Evolutionary conservation across 2,797 vertebrate genomes (phyloP).

Genomic region (Odontamblyopus lacepedii): DNA sequence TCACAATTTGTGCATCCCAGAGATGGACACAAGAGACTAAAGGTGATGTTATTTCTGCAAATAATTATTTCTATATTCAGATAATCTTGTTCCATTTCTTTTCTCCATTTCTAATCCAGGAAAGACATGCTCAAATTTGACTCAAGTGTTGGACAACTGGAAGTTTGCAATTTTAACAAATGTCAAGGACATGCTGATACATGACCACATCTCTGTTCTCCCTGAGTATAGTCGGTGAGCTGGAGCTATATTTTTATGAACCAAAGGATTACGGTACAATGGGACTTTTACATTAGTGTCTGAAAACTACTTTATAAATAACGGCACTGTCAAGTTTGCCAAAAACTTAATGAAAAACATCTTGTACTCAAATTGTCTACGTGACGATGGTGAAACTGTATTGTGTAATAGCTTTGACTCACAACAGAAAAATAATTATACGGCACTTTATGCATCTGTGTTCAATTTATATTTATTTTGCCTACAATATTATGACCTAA

Average conservation of each 20-base stretch:
- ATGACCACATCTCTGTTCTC: slow-evolving; percentile 83
- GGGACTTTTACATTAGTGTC: too few relatives aligned
- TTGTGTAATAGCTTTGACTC: neutral
- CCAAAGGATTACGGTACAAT: neutral
- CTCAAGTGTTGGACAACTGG: slow-evolving; percentile 89
- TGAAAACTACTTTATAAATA: slow-evolving; percentile 37
- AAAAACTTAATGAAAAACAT: slow-evolving; percentile 30
- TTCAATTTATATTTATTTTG: slow-evolving; percentile 18
- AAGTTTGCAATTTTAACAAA: slow-evolving; percentile 86
- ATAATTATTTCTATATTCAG: neutral
- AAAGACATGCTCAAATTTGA: slow-evolving; percentile 85
- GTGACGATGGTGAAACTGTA: slow-evolving; percentile 13
- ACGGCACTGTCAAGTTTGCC: slow-evolving; percentile 38
- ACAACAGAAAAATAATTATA: slow-evolving; percentile 7
- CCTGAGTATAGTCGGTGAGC: slow-evolving; percentile 87
- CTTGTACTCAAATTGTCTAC: slow-evolving; percentile 15
- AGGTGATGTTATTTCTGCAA: slow-evolving; percentile 47
- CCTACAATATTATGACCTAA: slow-evolving; percentile 16
- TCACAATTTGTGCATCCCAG: slow-evolving; percentile 63
- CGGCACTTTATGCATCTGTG: slow-evolving; percentile 23
- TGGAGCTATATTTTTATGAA: neutral
- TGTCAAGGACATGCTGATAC: slow-evolving; percentile 84
- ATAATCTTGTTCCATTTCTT: neutral
- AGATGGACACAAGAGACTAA: slow-evolving; percentile 67
- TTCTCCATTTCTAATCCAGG: slow-evolving; percentile 9